These are phyloP conservation scores for Acrossocheilus wenchowensis DNA, from an alignment of 2,797 vertebrate genomes.

Conservation along the genomic window DNA sequence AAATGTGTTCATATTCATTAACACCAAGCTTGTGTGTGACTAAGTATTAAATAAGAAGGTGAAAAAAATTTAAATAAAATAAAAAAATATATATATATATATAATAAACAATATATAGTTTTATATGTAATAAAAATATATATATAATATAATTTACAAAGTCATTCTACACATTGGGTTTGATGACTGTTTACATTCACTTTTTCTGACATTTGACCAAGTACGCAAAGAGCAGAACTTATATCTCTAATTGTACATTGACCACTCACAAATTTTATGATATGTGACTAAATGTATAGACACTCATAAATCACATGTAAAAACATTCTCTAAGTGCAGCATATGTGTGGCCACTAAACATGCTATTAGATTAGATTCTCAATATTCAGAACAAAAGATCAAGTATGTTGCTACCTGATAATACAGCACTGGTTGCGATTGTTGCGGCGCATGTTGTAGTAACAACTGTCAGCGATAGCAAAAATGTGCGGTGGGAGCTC, in stretches of 20 bases:
- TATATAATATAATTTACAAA: not conserved
- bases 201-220: not conserved
- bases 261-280: not conserved
- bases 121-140: not conserved
- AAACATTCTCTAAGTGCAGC: not conserved
- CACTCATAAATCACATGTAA: not conserved
- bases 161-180: not conserved
- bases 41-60: not conserved
- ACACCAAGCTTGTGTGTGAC: not conserved
- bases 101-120: not conserved
- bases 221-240: not conserved
- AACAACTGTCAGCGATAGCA: slow-evolving; percentile 88
- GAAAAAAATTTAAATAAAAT: not conserved
- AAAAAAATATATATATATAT: too few relatives aligned
- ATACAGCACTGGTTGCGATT: slow-evolving; percentile 62
- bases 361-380: not conserved
- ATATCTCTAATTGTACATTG: not conserved
- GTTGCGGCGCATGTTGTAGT: slow-evolving; percentile 86
- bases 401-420: slow-evolving; percentile 48
- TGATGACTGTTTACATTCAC: not conserved
- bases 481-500: slow-evolving; percentile 92
- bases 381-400: not conserved
- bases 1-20: not conserved
- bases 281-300: not conserved
- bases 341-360: not conserved